phyloP scores from a whole-genome alignment of 1,140 invertebrate species.

The Papilio helenus region DNA sequence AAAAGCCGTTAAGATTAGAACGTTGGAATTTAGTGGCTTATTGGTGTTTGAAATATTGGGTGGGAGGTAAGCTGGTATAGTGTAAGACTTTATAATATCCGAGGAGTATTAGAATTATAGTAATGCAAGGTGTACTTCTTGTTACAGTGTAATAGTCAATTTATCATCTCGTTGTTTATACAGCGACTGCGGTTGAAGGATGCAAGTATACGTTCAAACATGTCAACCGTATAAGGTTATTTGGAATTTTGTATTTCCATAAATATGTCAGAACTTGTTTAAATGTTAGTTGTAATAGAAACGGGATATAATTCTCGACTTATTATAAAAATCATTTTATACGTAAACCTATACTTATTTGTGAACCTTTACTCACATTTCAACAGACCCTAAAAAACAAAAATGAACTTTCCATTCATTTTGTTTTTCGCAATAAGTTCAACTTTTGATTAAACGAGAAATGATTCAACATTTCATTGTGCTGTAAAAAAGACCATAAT shows the following conservation, averaged over 20 bases:
- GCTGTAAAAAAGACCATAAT: background rate
- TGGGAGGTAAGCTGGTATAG: constrained; percentile 66
- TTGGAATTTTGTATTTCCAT: constrained; percentile 32
- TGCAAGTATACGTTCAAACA: constrained; percentile 13
- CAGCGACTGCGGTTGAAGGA: constrained; percentile 15
- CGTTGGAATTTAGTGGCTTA: constrained; percentile 70
- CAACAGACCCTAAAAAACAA: background rate
- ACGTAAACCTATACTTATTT: background rate
- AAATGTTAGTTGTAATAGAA: constrained; percentile 14
- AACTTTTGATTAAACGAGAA: background rate
- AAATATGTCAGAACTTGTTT: constrained; percentile 24
- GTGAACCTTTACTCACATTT: background rate
- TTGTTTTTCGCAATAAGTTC: background rate
- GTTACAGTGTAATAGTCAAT: constrained; percentile 23
- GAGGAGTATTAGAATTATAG: background rate
- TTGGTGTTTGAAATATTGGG: constrained; percentile 77
- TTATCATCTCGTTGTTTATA: constrained; percentile 10
- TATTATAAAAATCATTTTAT: background rate
- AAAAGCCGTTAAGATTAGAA: constrained; percentile 81
- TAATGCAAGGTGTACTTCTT: constrained; percentile 35
- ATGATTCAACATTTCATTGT: too few species aligned
- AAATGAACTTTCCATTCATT: background rate
- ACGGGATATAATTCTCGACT: background rate
- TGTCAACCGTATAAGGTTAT: constrained; percentile 26
- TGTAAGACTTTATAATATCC: background rate